Evolutionary conservation across 2,113 vertebrate species (phyloP), one percentile per base, ranked within the genome.

Genomic region (Benitochromis conjunctus): DNA sequence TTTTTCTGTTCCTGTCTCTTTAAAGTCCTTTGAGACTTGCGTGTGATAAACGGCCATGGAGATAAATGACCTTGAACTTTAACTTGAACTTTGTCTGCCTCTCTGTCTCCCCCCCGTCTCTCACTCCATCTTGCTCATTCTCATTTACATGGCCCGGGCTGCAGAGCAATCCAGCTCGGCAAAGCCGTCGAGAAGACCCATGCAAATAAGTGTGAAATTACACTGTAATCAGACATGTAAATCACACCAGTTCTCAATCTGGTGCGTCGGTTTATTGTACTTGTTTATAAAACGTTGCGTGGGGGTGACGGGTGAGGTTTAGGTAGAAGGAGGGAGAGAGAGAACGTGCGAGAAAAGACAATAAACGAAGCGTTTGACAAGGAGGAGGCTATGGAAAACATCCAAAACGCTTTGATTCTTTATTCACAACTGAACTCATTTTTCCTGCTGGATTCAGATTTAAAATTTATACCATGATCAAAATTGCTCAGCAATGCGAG

Each of bases 141-240:
- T 86, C 90, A 88, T 94, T 92, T 91, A 71, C 85, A 89, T 58
- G 83, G 88, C 84, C 91, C 5, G 66, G 48, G 80, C 89, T 69
- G 91, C 80, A 31, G 57, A 86, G 89, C 91, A 89, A 92, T 93
- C 88, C 94, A 92, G 88, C 90, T 76, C 18, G 48, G 82, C 78
- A 38, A 90, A 88, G 88, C 92, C 84, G 91, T 90, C 66, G 86
- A 86, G 92, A 83, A 94, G 86, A 85, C 91, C 94, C 94, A 92
- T 93, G 95, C 94, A 95, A 95, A 95, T 95, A 95, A 92, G 90
- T 94, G 94, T 94, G 94, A 95, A 95, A 96, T 94, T 92, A 92
- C 92, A 81, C 89, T 81, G 79, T 92, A 95, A 95, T 96, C 95
- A 96, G 92, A 95, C 93, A 95, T 95, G 94, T 93, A 95, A 95